Conservation (phyloP, 2,888 invertebrate species). For the Eulithis prunata region DNA sequence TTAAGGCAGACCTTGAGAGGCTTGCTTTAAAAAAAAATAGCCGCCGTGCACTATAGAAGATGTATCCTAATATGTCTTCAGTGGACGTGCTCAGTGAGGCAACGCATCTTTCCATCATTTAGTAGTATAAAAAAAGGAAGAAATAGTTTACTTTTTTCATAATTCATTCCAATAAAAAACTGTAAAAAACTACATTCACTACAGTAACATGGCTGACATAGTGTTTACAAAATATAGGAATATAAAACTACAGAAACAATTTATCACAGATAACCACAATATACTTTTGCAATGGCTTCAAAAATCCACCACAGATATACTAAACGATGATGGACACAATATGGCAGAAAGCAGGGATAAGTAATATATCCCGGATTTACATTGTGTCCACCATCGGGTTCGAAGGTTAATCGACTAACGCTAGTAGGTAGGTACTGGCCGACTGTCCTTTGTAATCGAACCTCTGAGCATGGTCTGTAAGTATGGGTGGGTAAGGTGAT, state of each 20-base stretch:
- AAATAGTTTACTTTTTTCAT: too few relatives aligned
- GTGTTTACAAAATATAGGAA: too few relatives aligned
- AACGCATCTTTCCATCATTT: too few relatives aligned
- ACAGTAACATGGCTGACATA: too few relatives aligned
- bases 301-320: too few relatives aligned
- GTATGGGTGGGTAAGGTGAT: constrained; percentile 12
- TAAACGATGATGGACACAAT: not conserved
- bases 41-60: not conserved
- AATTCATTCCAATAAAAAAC: too few relatives aligned
- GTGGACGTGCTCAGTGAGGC: constrained; percentile 15
- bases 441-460: constrained; percentile 21
- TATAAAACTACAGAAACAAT: too few relatives aligned
- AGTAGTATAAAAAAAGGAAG: not conserved
- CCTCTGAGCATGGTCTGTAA: constrained; percentile 22
- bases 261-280: too few relatives aligned
- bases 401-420: constrained; percentile 10
- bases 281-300: too few relatives aligned
- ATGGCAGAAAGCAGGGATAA: not conserved
- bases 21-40: not conserved
- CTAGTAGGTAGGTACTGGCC: constrained; percentile 4
- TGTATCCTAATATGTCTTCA: too few relatives aligned
- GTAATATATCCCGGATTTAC: not conserved
- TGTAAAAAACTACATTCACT: too few relatives aligned
- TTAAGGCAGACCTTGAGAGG: constrained; percentile 25
- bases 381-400: not conserved